Evolutionary conservation across 2,797 vertebrate species (phyloP).

Genomic region (Sebastiscus tertius): DNA sequence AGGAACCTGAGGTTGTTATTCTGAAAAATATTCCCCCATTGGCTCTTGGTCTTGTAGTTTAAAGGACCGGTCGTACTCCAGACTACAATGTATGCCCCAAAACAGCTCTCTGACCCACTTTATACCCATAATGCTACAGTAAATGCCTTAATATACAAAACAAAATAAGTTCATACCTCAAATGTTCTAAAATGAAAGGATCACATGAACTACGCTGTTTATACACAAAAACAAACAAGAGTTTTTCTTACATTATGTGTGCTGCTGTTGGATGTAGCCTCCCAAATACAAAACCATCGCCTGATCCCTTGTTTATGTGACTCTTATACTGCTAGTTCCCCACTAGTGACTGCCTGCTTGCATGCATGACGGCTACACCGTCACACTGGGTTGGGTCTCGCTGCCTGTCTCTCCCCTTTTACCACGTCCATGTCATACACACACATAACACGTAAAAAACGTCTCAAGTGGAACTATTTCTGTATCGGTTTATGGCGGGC

Average conservation of each 20-base stretch:
- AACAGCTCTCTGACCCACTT: background rate
- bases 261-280: too few relatives aligned
- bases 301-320: too few relatives aligned
- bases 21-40: slow-evolving; percentile 2
- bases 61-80: background rate
- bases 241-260: too few relatives aligned
- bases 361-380: too few relatives aligned
- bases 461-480: too few relatives aligned
- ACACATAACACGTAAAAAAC: fast-evolving
- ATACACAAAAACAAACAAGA: background rate
- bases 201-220: background rate
- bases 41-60: background rate
- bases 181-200: background rate
- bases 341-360: too few relatives aligned
- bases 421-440: too few relatives aligned
- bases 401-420: too few relatives aligned
- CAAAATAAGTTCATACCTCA: background rate
- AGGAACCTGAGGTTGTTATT: slow-evolving; percentile 5
- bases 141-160: background rate
- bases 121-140: background rate
- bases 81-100: background rate
- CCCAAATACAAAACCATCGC: too few relatives aligned
- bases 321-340: too few relatives aligned
- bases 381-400: too few relatives aligned
- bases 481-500: too few relatives aligned